Evolutionary conservation across 2,113 vertebrate genomes (phyloP).

Genomic region (Narcine bancroftii): DNA sequence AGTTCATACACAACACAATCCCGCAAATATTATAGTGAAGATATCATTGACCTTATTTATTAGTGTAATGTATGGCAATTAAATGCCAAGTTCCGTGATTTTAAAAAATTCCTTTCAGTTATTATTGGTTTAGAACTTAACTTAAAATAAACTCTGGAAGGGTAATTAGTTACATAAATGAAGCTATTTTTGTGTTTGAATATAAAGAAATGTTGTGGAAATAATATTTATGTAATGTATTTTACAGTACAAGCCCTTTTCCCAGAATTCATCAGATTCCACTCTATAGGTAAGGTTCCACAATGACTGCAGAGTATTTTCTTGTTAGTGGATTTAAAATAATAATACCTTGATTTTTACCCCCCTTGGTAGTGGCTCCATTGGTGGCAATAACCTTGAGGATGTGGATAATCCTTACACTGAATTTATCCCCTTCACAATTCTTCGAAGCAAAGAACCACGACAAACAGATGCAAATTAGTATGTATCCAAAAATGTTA

Average conservation of each 20-base stretch:
- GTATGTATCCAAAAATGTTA: constrained; percentile 44
- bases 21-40: neutral
- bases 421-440: constrained; percentile 48
- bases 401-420: constrained; percentile 49
- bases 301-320: neutral
- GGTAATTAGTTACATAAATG: neutral
- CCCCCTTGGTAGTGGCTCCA: constrained; percentile 52
- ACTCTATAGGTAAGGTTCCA: constrained; percentile 54
- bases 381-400: constrained; percentile 55
- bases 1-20: no score
- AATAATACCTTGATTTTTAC: constrained; percentile 40
- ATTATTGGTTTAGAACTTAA: neutral
- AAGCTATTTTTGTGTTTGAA: neutral
- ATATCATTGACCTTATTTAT: neutral
- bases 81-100: neutral
- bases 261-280: constrained; percentile 55
- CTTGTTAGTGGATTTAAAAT: constrained; percentile 32
- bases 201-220: no score
- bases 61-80: neutral
- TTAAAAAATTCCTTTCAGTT: neutral
- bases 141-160: neutral
- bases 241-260: constrained; percentile 53
- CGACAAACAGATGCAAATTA: constrained; percentile 42
- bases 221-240: constrained; percentile 23
- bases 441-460: constrained; percentile 44